Percentiles rank a stretch among this genome's conserved stretches.
Conservation (phyloP, 2,797 vertebrate genomes). For the Manis pentadactyla region DNA sequence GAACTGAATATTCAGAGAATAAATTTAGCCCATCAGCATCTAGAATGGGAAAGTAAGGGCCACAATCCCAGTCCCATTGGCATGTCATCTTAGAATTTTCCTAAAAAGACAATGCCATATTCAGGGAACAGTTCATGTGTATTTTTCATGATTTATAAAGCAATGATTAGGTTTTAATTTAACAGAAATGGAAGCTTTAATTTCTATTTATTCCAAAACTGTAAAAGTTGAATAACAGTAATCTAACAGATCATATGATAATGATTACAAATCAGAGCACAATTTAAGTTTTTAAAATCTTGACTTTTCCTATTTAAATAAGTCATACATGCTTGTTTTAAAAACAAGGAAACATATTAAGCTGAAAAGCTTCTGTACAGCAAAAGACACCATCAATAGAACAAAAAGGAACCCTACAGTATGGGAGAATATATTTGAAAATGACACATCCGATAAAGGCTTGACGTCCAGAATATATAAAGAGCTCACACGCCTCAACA, state of each 20-base stretch:
- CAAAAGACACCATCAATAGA: no score
- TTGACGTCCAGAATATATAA: no score
- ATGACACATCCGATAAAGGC: no score
- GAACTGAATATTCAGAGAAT: not conserved
- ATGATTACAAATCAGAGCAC: not conserved
- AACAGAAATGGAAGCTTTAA: conserved; percentile 22
- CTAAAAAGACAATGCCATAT: not conserved
- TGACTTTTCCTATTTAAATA: conserved; percentile 3
- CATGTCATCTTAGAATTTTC: not conserved
- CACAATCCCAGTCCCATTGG: not conserved
- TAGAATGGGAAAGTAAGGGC: not conserved
- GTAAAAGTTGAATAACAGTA: not conserved
- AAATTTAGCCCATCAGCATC: not conserved
- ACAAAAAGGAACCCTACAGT: no score
- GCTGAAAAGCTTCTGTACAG: no score
- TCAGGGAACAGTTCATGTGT: not conserved
- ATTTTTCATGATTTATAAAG: conserved; percentile 42
- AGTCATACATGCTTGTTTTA: not conserved
- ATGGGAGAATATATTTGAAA: no score
- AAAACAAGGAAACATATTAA: not conserved
- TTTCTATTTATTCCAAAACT: conserved; percentile 23
- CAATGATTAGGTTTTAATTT: conserved; percentile 23
- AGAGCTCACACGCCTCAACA: no score
- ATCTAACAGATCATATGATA: not conserved
- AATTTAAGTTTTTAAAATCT: not conserved